Percentiles rank a stretch among this genome's conserved stretches.
phyloP scores from a whole-genome alignment of 2,888 invertebrate species.

The Amitus sp. region DNA sequence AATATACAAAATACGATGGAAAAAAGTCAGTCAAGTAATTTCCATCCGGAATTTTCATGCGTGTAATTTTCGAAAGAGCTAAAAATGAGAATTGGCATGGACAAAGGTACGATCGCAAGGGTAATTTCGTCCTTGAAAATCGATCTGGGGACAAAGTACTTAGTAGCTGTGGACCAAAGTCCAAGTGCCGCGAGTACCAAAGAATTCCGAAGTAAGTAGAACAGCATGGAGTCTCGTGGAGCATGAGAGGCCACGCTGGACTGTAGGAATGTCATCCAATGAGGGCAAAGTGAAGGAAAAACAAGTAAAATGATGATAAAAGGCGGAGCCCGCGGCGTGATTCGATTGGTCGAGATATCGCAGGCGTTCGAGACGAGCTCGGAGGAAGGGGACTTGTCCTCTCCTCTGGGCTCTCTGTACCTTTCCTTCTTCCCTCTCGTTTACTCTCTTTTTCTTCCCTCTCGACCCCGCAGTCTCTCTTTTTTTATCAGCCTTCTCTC shows the following conservation, averaged over 20 bases:
- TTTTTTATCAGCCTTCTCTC: conserved; percentile 27
- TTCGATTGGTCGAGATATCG: conserved; percentile 67
- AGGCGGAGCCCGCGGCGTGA: conserved; percentile 65
- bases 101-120: conserved; percentile 4
- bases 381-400: conserved; percentile 48
- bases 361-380: conserved; percentile 63
- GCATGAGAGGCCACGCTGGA: conserved; percentile 48
- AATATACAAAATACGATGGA: no score
- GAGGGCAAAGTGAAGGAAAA: conserved; percentile 65
- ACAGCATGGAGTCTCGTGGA: conserved; percentile 50
- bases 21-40: no score
- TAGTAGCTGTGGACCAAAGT: conserved; percentile 22
- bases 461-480: conserved; percentile 19
- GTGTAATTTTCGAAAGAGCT: no score
- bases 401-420: conserved; percentile 33
- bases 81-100: no score
- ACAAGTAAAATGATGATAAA: conserved; percentile 67
- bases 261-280: conserved; percentile 64
- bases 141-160: conserved; percentile 1
- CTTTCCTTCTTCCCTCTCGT: conserved; percentile 32
- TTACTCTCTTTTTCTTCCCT: conserved; percentile 35
- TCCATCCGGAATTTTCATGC: no score
- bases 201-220: conserved; percentile 33
- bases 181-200: conserved; percentile 43
- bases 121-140: not conserved